Conservation (phyloP, 2,113 vertebrate genomes). For the Synodontis membranacea region DNA sequence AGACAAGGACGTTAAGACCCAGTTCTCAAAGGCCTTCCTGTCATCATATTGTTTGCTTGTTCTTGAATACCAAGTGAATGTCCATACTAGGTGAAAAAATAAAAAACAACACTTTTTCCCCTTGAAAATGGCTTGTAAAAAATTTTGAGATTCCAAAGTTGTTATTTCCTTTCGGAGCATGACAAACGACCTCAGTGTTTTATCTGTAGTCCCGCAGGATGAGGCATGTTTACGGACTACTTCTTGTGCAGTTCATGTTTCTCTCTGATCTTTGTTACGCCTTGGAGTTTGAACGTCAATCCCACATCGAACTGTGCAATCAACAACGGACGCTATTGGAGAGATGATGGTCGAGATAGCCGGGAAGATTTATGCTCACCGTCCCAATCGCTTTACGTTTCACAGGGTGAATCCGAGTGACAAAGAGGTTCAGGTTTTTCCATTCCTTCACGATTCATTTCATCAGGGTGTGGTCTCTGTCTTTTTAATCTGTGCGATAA, state of each 20-base stretch:
- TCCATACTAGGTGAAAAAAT: constrained; percentile 2
- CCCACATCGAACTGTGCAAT: background rate
- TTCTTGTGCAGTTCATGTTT: constrained; percentile 49
- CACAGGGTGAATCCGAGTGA: background rate
- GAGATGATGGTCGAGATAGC: background rate
- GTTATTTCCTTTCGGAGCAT: constrained; percentile 58
- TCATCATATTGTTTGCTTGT: constrained; percentile 10
- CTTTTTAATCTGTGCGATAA: constrained; percentile 35
- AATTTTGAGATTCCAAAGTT: constrained; percentile 37
- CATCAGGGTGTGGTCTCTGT: constrained; percentile 28
- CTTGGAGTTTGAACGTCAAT: constrained; percentile 32
- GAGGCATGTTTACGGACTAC: constrained; percentile 55
- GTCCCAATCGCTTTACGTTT: background rate
- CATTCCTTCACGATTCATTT: constrained; percentile 16
- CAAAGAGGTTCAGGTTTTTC: background rate
- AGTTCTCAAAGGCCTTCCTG: background rate
- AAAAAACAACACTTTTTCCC: too few relatives aligned
- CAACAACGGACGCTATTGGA: background rate
- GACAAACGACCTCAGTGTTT: constrained; percentile 44
- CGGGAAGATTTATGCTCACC: background rate
- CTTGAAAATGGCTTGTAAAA: background rate
- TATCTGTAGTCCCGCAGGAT: constrained; percentile 63
- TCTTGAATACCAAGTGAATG: background rate
- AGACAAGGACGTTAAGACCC: background rate
- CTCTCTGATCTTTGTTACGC: constrained; percentile 45